These are phyloP conservation scores for Herminia tarsipennalis DNA, from an alignment of 2,888 invertebrate species.

Conservation along the genomic window DNA sequence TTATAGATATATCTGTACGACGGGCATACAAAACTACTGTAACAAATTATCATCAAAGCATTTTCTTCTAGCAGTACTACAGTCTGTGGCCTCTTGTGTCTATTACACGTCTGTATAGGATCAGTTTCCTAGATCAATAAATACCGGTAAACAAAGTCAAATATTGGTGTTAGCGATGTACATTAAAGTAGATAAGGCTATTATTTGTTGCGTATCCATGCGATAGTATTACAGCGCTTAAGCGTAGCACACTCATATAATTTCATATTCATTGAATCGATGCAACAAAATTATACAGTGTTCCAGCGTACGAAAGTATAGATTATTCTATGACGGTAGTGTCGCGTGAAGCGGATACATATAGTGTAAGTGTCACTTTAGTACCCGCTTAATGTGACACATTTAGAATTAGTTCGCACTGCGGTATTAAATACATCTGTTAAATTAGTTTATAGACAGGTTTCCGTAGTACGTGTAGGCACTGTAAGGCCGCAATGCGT, in stretches of 20 bases:
- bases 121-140: slow-evolving; percentile 48
- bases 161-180: slow-evolving; percentile 62
- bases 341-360: slow-evolving; percentile 1
- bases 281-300: slow-evolving; percentile 28
- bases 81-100: slow-evolving; percentile 48
- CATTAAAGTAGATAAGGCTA: slow-evolving; percentile 61
- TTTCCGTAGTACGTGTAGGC: too few species aligned
- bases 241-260: slow-evolving; percentile 16
- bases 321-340: slow-evolving; percentile 17
- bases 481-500: not conserved
- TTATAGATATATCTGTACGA: slow-evolving; percentile 40
- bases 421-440: not conserved
- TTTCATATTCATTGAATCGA: slow-evolving; percentile 8
- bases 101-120: slow-evolving; percentile 34
- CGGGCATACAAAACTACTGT: slow-evolving; percentile 37
- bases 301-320: slow-evolving; percentile 24
- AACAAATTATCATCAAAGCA: slow-evolving; percentile 39
- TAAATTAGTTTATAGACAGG: too few species aligned
- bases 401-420: slow-evolving; percentile 1
- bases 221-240: slow-evolving; percentile 55
- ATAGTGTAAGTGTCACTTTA: not conserved
- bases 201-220: slow-evolving; percentile 45
- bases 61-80: slow-evolving; percentile 62
- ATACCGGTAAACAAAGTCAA: slow-evolving; percentile 55
- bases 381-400: not conserved